Percentiles rank a stretch among this genome's conserved stretches.
phyloP scores from a whole-genome alignment of 2,888 invertebrate genomes.

The Dryocosmus kuriphilus region DNA sequence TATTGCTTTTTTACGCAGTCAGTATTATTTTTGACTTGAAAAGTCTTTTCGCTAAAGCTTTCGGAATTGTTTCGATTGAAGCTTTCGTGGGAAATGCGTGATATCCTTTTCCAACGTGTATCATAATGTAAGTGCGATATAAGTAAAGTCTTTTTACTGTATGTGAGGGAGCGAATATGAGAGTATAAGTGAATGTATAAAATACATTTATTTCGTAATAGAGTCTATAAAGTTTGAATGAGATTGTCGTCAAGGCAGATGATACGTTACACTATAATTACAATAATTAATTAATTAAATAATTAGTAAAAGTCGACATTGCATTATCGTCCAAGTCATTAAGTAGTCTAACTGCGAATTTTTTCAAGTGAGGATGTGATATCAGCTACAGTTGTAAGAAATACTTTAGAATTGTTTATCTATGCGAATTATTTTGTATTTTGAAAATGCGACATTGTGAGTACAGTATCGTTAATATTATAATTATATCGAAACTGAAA shows the following conservation, averaged over 20 bases:
- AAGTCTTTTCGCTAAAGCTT: conserved; percentile 23
- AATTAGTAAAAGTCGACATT: conserved; percentile 21
- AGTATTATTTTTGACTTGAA: conserved; percentile 1
- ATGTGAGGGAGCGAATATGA: conserved; percentile 8
- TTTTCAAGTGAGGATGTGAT: conserved; percentile 28
- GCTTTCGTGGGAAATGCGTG: not conserved
- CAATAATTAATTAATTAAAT: conserved; percentile 32
- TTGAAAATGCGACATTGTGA: not conserved
- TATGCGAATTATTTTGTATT: conserved; percentile 7
- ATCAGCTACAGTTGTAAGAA: conserved; percentile 25
- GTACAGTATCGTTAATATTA: conserved; percentile 2
- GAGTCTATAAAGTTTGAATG: conserved; percentile 29
- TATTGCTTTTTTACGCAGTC: not conserved
- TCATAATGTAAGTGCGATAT: conserved; percentile 30
- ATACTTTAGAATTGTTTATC: not conserved
- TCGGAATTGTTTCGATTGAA: conserved; percentile 8
- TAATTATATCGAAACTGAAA: not conserved
- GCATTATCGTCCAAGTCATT: conserved; percentile 28
- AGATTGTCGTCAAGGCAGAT: not conserved
- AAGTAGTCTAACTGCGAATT: conserved; percentile 11
- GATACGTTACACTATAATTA: conserved; percentile 21
- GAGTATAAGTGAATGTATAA: not conserved
- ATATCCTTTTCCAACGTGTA: conserved; percentile 8
- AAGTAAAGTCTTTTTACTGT: conserved; percentile 17
- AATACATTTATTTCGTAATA: conserved; percentile 22